Base-by-base conservation (phyloP, 2,888 invertebrate genomes). In the Apamea epomidion region DNA sequence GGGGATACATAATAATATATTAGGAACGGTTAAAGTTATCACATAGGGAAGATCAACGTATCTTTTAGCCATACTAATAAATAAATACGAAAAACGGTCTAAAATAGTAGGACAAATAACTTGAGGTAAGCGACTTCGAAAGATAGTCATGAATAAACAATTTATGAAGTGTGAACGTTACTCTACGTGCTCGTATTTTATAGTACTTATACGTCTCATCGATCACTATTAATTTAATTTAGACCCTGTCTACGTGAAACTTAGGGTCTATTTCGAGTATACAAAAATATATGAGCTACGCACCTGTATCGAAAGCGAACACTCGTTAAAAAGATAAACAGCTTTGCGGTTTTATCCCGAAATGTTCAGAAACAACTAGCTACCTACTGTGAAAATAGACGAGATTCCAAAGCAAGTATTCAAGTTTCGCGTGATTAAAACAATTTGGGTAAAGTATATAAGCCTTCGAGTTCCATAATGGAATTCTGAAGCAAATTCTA, bases 271-370 rank as follows among this genome's bases (percentile, higher is more conserved):
- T 65, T 60, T 72, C 74, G 54, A 82, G 67, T 45, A 74, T 72
- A 85, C 32, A 74, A 78, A 78, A 83, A 88, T 78, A 86, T 83
- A 81, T 83, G 78, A 77, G 64, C 51, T 70, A 88, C 73, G 60
- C 62, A 78, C 73, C 73, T 78, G 67, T 80, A 78, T 82, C 32
- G 72, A 76, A 78, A 74, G 74, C 76, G 77, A 86, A 85, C 87
- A 88, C 89, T 89, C 88, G 85, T 90, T 91, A 90, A 87, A 82
- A 89, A 92, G 89, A 91, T 89, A 90, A 90, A 92, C 89, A 89
- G 86, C 84, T 79, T 84, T 83, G 91, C 83, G 90, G 89, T 89
- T 91, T 89, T 90, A 90, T 85, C 87, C 85, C 73, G 14, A 90
- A 88, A 84, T 67, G 68, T 74, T 86, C 78, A 81, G 74, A 78